These are phyloP conservation scores for Malacoctenus gilli DNA, from an alignment of 2,797 vertebrate genomes.

Conservation along the genomic window DNA sequence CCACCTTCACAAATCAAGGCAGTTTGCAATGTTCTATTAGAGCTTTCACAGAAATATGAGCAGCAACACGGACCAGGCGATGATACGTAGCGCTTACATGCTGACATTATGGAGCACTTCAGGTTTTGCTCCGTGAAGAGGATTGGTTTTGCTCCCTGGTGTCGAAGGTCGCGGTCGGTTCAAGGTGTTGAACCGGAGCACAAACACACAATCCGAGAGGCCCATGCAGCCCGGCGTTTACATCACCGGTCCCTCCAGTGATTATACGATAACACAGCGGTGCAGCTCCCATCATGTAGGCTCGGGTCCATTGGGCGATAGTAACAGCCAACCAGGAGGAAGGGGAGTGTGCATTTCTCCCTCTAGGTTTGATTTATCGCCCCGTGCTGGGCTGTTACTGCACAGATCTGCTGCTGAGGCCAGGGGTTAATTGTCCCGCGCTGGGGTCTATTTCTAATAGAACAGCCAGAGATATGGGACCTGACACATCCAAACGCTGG, in stretches of 20 bases:
- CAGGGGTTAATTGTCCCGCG: conserved; percentile 77
- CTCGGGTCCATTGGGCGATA: conserved; percentile 45
- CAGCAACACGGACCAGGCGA: neutral
- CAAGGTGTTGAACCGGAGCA: conserved; percentile 21
- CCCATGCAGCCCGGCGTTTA: conserved; percentile 36
- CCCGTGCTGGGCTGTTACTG: conserved; percentile 65
- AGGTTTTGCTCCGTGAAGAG: conserved; percentile 6
- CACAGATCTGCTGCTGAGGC: conserved; percentile 70
- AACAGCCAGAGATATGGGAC: conserved; percentile 76
- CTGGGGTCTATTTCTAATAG: conserved; percentile 78
- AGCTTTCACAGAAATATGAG: neutral
- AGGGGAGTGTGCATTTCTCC: conserved; percentile 52
- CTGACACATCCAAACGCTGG: conserved; percentile 73
- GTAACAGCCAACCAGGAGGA: conserved; percentile 44
- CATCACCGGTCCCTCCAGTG: conserved; percentile 46
- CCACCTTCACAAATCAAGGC: too few species aligned
- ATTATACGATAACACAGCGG: conserved; percentile 50
- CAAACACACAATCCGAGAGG: conserved; percentile 34
- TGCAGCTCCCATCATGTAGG: conserved; percentile 40
- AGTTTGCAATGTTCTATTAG: too few species aligned
- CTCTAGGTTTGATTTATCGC: conserved; percentile 74
- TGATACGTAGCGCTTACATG: conserved; percentile 2
- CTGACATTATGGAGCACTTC: neutral
- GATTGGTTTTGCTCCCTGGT: conserved; percentile 10
- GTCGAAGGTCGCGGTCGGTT: conserved; percentile 28